Evolutionary conservation across 1,140 invertebrate species (phyloP).

Genomic region (Lordiphosa collinella): DNA sequence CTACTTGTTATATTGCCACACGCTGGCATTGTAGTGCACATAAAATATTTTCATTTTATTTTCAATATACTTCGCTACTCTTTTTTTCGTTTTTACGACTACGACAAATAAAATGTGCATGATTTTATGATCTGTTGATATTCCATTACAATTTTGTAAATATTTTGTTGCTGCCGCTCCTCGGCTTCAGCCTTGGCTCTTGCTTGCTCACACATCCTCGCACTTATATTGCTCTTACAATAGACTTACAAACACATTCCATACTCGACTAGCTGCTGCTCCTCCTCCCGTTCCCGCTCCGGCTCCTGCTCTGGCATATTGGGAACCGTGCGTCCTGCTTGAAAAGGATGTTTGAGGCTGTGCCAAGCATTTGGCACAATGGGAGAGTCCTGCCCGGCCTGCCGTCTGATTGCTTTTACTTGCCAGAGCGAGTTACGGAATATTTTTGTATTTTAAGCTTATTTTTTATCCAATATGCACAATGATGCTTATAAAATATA

Average conservation of each 20-base stretch:
- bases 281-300: constrained; percentile 7
- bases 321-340: constrained; percentile 8
- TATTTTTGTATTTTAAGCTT: constrained; percentile 74
- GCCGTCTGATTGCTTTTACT: constrained; percentile 15
- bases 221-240: constrained; percentile 56
- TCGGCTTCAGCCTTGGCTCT: constrained; percentile 31
- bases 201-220: constrained; percentile 41
- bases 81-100: constrained; percentile 64
- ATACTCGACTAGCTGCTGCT: constrained; percentile 24
- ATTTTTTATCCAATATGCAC: constrained; percentile 76
- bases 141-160: constrained; percentile 78
- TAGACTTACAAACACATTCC: constrained; percentile 72
- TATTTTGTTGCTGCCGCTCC: constrained; percentile 66
- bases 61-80: constrained; percentile 56
- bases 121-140: constrained; percentile 78
- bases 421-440: constrained; percentile 39
- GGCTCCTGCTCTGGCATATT: constrained; percentile 6
- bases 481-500: constrained; percentile 77
- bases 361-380: constrained; percentile 65
- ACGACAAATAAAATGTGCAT: constrained; percentile 78
- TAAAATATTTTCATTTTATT: constrained; percentile 73
- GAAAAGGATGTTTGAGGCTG: constrained; percentile 66
- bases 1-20: constrained; percentile 54
- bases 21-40: constrained; percentile 68
- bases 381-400: constrained; percentile 33